A percentile compares a stretch with the other conserved stretches of the same genome.
phyloP scores from a whole-genome alignment of 1,140 invertebrate species.

The Euglossa dilemma region DNA sequence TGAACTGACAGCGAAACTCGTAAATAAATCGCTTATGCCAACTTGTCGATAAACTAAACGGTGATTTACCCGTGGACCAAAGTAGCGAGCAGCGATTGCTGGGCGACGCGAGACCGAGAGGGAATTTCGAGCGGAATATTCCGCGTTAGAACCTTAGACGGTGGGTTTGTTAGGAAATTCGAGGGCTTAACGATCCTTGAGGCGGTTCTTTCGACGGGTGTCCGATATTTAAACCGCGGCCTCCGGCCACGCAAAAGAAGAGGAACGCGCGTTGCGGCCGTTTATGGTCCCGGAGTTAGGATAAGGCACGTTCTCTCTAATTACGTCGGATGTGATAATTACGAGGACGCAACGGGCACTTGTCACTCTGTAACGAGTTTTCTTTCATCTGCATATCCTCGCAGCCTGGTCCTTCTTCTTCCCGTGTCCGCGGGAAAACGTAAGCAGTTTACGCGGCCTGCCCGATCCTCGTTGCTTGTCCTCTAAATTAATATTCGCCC shows the following conservation, averaged over 20 bases:
- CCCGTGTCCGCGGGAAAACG: constrained; percentile 30
- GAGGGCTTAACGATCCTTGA: constrained; percentile 10
- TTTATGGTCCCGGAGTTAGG: constrained; percentile 63
- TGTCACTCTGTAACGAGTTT: constrained; percentile 70
- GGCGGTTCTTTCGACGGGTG: not conserved
- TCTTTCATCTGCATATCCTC: constrained; percentile 68
- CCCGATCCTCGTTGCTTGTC: constrained; percentile 52
- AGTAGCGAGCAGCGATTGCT: no score
- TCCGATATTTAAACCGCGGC: constrained; percentile 45
- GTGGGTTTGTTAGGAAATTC: not conserved
- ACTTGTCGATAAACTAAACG: no score
- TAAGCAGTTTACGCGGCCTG: constrained; percentile 61
- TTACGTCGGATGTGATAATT: constrained; percentile 72
- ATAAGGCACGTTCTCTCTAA: constrained; percentile 71
- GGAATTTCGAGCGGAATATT: not conserved
- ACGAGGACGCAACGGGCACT: constrained; percentile 66
- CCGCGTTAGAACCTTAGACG: not conserved
- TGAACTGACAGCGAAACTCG: no score
- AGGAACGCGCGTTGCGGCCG: constrained; percentile 46
- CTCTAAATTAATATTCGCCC: constrained; percentile 59
- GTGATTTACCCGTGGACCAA: no score
- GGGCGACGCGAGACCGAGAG: no score
- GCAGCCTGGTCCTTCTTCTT: constrained; percentile 43
- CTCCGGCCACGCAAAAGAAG: constrained; percentile 51
- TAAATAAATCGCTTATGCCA: no score